These are phyloP conservation scores for Rotaria magnacalcarata DNA, from an alignment of 2,888 invertebrate species.

Conservation along the genomic window DNA sequence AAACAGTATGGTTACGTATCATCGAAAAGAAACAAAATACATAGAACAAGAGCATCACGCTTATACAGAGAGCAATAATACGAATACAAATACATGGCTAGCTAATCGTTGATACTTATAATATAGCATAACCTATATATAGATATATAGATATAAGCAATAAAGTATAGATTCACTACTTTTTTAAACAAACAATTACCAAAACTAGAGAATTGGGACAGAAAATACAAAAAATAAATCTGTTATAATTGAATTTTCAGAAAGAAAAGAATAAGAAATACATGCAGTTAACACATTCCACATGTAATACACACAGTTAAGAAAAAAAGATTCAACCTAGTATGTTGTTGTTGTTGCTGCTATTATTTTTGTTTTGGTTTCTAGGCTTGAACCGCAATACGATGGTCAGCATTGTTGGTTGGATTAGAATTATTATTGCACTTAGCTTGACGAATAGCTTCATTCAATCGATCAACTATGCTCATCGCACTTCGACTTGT, in stretches of 20 bases:
- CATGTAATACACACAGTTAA: slow-evolving; percentile 3
- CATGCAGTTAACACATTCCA: background rate
- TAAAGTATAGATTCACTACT: background rate
- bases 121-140: background rate
- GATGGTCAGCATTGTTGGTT: background rate
- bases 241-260: slow-evolving; percentile 10
- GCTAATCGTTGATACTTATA: background rate
- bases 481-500: background rate
- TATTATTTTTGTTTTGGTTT: background rate
- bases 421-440: background rate
- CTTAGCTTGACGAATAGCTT: background rate
- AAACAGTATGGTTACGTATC: background rate
- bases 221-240: background rate
- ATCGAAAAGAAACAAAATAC: background rate
- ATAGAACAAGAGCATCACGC: slow-evolving; percentile 10
- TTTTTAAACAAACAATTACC: background rate
- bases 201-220: background rate
- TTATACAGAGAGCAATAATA: slow-evolving; percentile 9
- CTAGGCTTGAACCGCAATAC: background rate
- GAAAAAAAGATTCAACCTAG: background rate
- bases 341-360: too few relatives aligned
- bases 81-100: slow-evolving; percentile 26
- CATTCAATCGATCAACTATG: background rate
- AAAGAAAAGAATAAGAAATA: background rate
- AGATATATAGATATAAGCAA: background rate